These are phyloP conservation scores for Agrochola litura DNA, from an alignment of 2,888 invertebrate genomes.

Conservation along the genomic window DNA sequence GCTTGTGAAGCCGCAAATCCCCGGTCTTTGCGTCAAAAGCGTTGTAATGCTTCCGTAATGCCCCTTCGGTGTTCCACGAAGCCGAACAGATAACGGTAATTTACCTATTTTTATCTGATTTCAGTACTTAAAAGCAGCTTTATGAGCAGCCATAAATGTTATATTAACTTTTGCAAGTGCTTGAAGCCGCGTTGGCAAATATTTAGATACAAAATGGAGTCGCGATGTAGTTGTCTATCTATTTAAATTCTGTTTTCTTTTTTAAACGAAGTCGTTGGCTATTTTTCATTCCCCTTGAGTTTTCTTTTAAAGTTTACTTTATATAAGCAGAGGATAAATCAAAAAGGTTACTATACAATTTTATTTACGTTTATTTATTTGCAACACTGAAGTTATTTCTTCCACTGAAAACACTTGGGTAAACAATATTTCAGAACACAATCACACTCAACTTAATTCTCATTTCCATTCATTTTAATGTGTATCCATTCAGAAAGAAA, in stretches of 20 bases:
- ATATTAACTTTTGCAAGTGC: constrained; percentile 47
- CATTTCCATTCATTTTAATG: background rate
- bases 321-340: background rate
- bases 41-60: constrained; percentile 29
- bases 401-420: background rate
- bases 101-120: constrained; percentile 58
- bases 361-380: background rate
- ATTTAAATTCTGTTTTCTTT: constrained; percentile 20
- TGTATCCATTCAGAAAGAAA: constrained; percentile 6
- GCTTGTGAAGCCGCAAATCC: constrained; percentile 59
- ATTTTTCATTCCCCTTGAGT: background rate
- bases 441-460: background rate
- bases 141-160: constrained; percentile 51
- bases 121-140: constrained; percentile 50
- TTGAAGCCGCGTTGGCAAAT: background rate
- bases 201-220: constrained; percentile 11
- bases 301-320: background rate
- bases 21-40: constrained; percentile 49
- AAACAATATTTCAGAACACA: background rate
- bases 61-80: constrained; percentile 34
- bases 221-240: background rate
- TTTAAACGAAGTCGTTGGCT: background rate
- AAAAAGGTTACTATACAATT: background rate
- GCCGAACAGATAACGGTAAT: constrained; percentile 54
- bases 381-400: background rate